Evolutionary conservation across 2,797 vertebrate genomes (phyloP).

Genomic region (Synanceia verrucosa): DNA sequence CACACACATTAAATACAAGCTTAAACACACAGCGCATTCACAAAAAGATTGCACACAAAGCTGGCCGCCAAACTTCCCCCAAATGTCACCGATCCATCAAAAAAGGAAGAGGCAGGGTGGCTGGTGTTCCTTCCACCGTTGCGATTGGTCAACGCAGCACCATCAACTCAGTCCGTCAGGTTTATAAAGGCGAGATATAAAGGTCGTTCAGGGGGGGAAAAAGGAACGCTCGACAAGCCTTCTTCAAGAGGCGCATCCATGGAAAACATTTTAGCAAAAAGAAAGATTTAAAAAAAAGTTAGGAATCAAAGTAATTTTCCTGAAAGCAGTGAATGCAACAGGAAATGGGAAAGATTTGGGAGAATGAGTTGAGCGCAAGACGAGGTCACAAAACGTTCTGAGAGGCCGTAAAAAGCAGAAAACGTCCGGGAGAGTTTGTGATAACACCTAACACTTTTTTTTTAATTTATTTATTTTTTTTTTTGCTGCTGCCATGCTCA

Average conservation of each 20-base stretch:
- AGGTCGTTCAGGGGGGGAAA: not conserved
- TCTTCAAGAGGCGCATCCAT: conserved; percentile 73
- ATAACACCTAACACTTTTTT: too few species aligned
- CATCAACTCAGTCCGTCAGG: not conserved
- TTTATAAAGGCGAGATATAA: conserved; percentile 60
- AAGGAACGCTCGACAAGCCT: conserved; percentile 70
- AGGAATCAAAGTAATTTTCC: too few species aligned
- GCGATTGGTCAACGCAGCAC: conserved; percentile 40
- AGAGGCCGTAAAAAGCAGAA: not conserved
- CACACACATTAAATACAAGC: conserved; percentile 60
- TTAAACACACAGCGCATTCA: conserved; percentile 60
- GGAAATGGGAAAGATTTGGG: not conserved
- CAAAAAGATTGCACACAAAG: conserved; percentile 69
- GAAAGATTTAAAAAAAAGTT: too few species aligned
- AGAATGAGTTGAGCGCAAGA: not conserved
- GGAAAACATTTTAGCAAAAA: too few species aligned
- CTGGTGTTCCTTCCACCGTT: not conserved
- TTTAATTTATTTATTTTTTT: too few species aligned
- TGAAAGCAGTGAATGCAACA: too few species aligned
- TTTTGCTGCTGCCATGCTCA: conserved; percentile 44
- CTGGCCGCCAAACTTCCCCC: conserved; percentile 58
- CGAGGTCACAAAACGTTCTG: not conserved
- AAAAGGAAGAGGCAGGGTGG: conserved; percentile 38
- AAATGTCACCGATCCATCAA: conserved; percentile 74
- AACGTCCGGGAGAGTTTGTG: not conserved